A percentile compares a stretch with the other conserved stretches of the same genome.
These are phyloP conservation scores for Clistopyga incitator DNA, from an alignment of 2,888 invertebrate genomes.

Conservation along the genomic window DNA sequence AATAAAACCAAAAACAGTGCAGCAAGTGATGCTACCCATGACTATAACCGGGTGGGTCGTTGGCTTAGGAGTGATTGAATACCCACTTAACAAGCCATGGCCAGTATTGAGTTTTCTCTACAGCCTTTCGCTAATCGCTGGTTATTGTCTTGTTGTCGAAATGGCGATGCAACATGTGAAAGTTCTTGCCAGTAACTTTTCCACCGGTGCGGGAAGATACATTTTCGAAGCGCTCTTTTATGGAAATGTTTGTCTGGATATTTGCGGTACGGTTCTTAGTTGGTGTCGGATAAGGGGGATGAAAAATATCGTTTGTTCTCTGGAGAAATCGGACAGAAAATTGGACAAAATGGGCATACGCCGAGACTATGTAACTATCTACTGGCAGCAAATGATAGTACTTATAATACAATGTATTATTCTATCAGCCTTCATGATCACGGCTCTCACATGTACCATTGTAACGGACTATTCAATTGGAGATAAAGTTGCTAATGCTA, in stretches of 20 bases:
- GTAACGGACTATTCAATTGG: not conserved
- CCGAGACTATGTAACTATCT: constrained; percentile 54
- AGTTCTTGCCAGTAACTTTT: not conserved
- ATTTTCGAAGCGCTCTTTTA: constrained; percentile 53
- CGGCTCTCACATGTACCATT: not conserved
- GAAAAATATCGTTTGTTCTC: constrained; percentile 41
- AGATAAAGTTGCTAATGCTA: constrained; percentile 21
- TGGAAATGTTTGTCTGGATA: constrained; percentile 56
- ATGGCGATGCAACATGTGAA: constrained; percentile 27
- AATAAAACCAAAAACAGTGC: constrained; percentile 39
- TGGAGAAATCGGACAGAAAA: constrained; percentile 60
- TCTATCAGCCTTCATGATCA: not conserved
- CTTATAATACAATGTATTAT: not conserved
- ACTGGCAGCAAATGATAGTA: constrained; percentile 26
- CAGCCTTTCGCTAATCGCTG: constrained; percentile 40
- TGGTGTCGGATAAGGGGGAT: constrained; percentile 59
- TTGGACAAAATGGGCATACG: constrained; percentile 69
- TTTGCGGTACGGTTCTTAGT: constrained; percentile 51
- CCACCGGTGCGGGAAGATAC: not conserved
- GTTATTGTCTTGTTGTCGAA: constrained; percentile 35
- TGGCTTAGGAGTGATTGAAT: constrained; percentile 68
- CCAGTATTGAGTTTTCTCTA: constrained; percentile 63
- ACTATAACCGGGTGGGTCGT: constrained; percentile 65
- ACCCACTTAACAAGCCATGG: constrained; percentile 65
- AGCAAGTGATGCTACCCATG: constrained; percentile 52